Conservation (phyloP, 2,113 vertebrate species). For the Nothoprocta perdicaria region DNA sequence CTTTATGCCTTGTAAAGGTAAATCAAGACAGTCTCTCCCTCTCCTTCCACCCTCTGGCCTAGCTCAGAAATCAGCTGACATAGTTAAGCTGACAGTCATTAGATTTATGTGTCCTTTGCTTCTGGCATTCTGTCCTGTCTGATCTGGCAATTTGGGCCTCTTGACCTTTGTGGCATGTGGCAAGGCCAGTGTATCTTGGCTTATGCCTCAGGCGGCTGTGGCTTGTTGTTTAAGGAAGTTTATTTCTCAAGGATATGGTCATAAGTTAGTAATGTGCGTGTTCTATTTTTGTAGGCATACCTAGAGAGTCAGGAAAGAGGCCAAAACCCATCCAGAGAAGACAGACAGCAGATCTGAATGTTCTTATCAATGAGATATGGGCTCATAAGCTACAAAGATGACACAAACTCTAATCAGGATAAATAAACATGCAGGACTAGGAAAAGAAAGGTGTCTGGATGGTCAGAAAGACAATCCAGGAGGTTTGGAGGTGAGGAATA, state of each 20-base stretch:
- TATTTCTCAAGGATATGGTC: constrained; percentile 60
- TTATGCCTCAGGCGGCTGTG: constrained; percentile 43
- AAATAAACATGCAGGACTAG: neutral
- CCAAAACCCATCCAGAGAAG: constrained; percentile 47
- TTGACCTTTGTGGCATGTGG: constrained; percentile 68
- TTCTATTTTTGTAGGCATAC: constrained; percentile 63
- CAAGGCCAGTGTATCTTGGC: constrained; percentile 57
- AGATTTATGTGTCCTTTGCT: constrained; percentile 52
- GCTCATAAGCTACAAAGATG: neutral
- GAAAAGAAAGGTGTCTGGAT: neutral
- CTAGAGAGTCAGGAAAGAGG: constrained; percentile 58
- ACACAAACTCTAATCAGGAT: neutral
- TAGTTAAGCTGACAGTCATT: constrained; percentile 53
- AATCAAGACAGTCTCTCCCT: neutral
- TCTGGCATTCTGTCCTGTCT: constrained; percentile 46
- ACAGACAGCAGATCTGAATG: constrained; percentile 30
- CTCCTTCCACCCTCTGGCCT: neutral
- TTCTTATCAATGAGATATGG: constrained; percentile 50
- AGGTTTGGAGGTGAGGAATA: neutral
- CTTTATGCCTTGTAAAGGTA: neutral
- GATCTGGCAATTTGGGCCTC: neutral
- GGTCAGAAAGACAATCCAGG: neutral
- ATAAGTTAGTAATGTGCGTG: constrained; percentile 49
- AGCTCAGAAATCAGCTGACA: constrained; percentile 65
- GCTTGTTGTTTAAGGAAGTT: constrained; percentile 56